These are phyloP conservation scores for Dynastes grantii DNA, from an alignment of 2,888 invertebrate genomes.

Conservation along the genomic window DNA sequence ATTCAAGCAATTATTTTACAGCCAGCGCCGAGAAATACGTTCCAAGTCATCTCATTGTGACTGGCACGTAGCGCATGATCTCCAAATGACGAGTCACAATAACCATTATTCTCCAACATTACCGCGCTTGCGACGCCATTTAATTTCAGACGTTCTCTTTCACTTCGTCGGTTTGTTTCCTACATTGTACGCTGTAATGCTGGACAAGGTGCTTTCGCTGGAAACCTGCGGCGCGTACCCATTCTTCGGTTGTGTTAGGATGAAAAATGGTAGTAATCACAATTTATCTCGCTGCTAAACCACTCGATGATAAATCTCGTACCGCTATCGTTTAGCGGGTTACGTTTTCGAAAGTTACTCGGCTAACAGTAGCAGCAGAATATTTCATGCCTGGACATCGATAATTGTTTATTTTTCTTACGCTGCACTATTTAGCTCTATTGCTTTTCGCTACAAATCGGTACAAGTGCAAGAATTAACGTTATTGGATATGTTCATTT, in stretches of 20 bases:
- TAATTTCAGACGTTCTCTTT: conserved; percentile 35
- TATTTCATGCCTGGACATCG: not conserved
- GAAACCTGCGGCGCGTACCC: not conserved
- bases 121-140: conserved; percentile 19
- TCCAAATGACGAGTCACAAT: conserved; percentile 31
- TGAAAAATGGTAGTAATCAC: conserved; percentile 42
- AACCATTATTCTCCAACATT: conserved; percentile 33
- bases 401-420: no score
- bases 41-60: conserved; percentile 7
- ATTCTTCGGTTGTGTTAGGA: conserved; percentile 31
- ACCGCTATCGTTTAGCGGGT: not conserved
- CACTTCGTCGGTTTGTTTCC: conserved; percentile 3
- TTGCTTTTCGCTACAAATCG: no score
- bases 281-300: conserved; percentile 40
- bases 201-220: conserved; percentile 20
- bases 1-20: not conserved
- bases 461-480: no score
- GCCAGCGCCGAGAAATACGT: not conserved
- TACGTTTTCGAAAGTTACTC: conserved; percentile 3
- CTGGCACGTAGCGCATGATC: conserved; percentile 5
- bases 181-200: conserved; percentile 15
- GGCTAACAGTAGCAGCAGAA: not conserved
- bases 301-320: conserved; percentile 44
- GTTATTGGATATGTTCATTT: no score
- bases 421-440: no score